Percentiles rank a stretch among this genome's conserved stretches.
Conservation (phyloP, 2,113 vertebrate species). For the Cyrtonyx montezumae region DNA sequence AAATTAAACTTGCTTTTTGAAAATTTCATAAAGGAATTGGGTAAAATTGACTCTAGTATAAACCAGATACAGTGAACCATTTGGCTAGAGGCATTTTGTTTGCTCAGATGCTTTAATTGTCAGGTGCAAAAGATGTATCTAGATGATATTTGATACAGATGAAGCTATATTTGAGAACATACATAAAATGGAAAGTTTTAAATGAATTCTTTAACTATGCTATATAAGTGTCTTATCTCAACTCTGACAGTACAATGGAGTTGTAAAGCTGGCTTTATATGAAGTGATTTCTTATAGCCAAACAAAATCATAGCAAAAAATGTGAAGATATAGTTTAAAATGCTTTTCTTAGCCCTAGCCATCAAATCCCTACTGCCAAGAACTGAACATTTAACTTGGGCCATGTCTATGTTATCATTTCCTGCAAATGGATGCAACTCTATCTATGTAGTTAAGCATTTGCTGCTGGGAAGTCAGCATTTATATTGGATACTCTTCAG, state of each 20-base stretch:
- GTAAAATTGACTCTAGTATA: not conserved
- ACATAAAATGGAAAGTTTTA: not conserved
- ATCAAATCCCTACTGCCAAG: not conserved
- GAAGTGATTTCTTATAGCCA: not conserved
- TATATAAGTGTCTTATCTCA: not conserved
- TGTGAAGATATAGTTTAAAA: not conserved
- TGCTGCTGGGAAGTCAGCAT: not conserved
- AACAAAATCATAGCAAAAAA: not conserved
- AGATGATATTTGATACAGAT: constrained; percentile 12
- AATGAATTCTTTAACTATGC: not conserved
- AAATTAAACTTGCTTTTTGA: not conserved
- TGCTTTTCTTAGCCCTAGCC: not conserved
- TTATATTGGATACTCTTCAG: not conserved
- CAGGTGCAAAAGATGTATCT: not conserved
- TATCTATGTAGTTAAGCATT: not conserved
- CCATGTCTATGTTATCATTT: not conserved
- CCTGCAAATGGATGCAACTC: not conserved
- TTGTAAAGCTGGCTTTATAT: not conserved
- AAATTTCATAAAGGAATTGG: not conserved
- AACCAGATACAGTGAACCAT: not conserved
- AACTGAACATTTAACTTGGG: not conserved
- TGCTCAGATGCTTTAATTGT: not conserved
- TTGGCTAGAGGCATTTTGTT: not conserved
- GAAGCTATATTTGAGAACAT: not conserved
- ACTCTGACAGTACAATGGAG: not conserved